A percentile compares a stretch with the other conserved stretches of the same genome.
These are phyloP conservation scores for Ochlodes sylvanus DNA, from an alignment of 2,888 invertebrate genomes.

Conservation along the genomic window DNA sequence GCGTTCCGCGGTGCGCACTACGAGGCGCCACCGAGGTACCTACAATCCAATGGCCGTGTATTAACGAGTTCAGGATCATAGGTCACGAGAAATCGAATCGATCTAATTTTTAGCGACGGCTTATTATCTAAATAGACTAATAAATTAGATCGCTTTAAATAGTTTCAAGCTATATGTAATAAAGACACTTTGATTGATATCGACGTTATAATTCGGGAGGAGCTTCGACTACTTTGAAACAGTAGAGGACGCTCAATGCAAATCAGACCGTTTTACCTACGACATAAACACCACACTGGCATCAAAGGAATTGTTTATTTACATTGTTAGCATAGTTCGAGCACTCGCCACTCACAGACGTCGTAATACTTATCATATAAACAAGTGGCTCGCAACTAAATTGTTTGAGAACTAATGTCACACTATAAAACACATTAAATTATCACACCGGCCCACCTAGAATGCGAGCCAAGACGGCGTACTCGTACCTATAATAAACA, in stretches of 20 bases:
- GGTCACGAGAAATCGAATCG: background rate
- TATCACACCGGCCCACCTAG: no score
- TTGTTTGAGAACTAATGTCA: background rate
- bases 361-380: background rate
- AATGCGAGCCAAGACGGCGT: no score
- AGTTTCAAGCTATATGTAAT: slow-evolving; percentile 4
- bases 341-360: slow-evolving; percentile 2
- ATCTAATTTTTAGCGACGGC: slow-evolving; percentile 3
- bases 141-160: slow-evolving; percentile 25
- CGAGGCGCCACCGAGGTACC: background rate
- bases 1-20: no score
- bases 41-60: background rate
- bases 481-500: no score
- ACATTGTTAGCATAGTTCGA: slow-evolving; percentile 29
- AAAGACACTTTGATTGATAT: slow-evolving; percentile 29
- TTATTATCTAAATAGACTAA: slow-evolving; percentile 15
- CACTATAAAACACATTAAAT: no score
- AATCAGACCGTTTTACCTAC: background rate
- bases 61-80: background rate
- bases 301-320: slow-evolving; percentile 22
- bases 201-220: slow-evolving; percentile 36
- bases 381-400: background rate
- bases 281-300: slow-evolving; percentile 2
- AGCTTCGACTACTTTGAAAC: slow-evolving; percentile 29
- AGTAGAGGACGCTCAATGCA: background rate